A percentile compares a stretch with the other conserved stretches of the same genome.
These are phyloP conservation scores for Manacus vitellinus DNA, from an alignment of 2,113 vertebrate species.

Conservation along the genomic window DNA sequence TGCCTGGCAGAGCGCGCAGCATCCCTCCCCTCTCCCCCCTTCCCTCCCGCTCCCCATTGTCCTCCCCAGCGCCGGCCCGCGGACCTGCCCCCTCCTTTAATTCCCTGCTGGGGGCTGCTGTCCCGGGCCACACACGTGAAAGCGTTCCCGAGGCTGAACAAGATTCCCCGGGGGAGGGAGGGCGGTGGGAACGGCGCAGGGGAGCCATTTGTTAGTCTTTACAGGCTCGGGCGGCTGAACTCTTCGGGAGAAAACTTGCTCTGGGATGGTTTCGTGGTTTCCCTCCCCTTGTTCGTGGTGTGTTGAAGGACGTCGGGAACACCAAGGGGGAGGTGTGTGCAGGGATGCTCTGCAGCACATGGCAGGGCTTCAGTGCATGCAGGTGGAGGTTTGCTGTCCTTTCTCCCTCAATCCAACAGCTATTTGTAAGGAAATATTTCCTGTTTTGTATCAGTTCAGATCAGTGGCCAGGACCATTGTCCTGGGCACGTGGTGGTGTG, in stretches of 20 bases:
- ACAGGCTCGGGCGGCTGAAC: rapidly evolving
- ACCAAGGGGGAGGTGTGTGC: rapidly evolving
- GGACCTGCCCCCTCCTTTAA: neutral
- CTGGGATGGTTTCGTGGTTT: neutral
- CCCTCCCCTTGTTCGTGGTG: neutral
- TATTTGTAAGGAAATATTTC: neutral
- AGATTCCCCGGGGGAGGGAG: neutral
- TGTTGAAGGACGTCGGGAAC: neutral
- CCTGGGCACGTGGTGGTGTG: rapidly evolving
- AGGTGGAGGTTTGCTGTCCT: neutral
- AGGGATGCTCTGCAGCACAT: neutral
- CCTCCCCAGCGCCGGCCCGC: neutral
- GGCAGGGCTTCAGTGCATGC: neutral
- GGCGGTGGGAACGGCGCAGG: neutral
- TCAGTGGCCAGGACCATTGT: neutral
- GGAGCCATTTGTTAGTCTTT: neutral
- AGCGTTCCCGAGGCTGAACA: neutral
- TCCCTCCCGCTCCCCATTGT: neutral
- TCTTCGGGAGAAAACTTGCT: neutral
- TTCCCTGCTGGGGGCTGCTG: neutral
- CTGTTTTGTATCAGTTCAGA: neutral
- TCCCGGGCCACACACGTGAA: neutral
- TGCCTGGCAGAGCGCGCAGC: neutral
- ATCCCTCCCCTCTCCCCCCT: neutral
- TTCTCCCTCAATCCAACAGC: neutral